Conservation (phyloP, 2,113 vertebrate genomes). For the Pyxicephalus adspersus region DNA sequence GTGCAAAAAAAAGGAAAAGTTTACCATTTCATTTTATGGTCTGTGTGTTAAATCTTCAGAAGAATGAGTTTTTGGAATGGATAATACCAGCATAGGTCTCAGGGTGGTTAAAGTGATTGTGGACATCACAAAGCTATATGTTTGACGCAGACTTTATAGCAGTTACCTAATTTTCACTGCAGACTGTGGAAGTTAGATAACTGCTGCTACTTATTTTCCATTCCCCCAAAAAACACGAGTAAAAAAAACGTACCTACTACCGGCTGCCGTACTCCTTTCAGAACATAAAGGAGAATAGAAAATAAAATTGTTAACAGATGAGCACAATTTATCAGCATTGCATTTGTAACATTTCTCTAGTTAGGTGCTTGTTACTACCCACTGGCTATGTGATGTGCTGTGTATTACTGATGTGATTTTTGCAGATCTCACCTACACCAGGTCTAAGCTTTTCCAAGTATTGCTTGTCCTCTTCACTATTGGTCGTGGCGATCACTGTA, state of each 20-base stretch:
- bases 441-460: slow-evolving; percentile 85
- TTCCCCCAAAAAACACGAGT: not conserved
- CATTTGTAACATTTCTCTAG: not conserved
- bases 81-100: too few relatives aligned
- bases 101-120: too few relatives aligned
- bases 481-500: slow-evolving; percentile 85
- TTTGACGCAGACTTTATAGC: too few relatives aligned
- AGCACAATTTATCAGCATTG: not conserved
- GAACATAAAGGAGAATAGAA: not conserved
- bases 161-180: too few relatives aligned
- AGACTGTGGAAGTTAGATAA: too few relatives aligned
- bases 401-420: not conserved
- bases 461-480: slow-evolving; percentile 80
- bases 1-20: too few relatives aligned
- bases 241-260: not conserved
- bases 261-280: not conserved
- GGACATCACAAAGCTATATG: too few relatives aligned
- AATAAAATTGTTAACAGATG: not conserved
- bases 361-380: not conserved
- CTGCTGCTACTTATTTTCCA: too few relatives aligned
- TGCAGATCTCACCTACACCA: slow-evolving; percentile 75
- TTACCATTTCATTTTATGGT: too few relatives aligned
- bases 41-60: too few relatives aligned
- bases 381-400: not conserved
- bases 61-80: too few relatives aligned